A percentile compares a stretch with the other conserved stretches of the same genome.
phyloP scores from a whole-genome alignment of 2,113 vertebrate genomes.

The Peromyscus leucopus region DNA sequence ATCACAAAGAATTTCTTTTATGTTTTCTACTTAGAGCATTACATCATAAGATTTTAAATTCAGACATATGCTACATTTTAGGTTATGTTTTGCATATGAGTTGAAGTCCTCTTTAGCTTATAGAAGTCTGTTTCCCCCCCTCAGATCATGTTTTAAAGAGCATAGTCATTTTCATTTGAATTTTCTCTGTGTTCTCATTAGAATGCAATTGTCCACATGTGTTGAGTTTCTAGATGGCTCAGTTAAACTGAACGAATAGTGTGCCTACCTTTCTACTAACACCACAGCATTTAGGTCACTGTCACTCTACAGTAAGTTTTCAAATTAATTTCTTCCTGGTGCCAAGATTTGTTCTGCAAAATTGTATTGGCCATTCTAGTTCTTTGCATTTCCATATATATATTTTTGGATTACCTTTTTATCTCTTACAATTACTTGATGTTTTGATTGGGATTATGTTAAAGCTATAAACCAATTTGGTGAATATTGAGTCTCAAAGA shows the following conservation, averaged over 20 bases:
- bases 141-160: neutral
- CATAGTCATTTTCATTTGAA: neutral
- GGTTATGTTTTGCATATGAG: neutral
- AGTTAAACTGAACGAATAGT: neutral
- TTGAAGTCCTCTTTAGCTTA: neutral
- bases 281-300: neutral
- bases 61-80: neutral
- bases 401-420: neutral
- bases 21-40: neutral
- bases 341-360: neutral
- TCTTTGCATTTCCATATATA: neutral
- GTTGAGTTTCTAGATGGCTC: neutral
- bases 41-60: neutral
- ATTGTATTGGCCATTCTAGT: neutral
- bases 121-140: neutral
- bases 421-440: neutral
- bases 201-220: neutral
- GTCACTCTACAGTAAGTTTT: neutral
- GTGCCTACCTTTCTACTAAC: neutral
- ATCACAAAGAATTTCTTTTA: conserved; percentile 23
- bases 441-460: neutral
- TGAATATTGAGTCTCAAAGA: neutral
- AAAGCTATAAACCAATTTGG: neutral
- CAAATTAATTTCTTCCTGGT: neutral
- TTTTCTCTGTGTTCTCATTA: neutral